Evolutionary conservation across 2,888 invertebrate species (phyloP), one percentile per base, ranked within the genome.

Genomic region (Hermodice carunculata): DNA sequence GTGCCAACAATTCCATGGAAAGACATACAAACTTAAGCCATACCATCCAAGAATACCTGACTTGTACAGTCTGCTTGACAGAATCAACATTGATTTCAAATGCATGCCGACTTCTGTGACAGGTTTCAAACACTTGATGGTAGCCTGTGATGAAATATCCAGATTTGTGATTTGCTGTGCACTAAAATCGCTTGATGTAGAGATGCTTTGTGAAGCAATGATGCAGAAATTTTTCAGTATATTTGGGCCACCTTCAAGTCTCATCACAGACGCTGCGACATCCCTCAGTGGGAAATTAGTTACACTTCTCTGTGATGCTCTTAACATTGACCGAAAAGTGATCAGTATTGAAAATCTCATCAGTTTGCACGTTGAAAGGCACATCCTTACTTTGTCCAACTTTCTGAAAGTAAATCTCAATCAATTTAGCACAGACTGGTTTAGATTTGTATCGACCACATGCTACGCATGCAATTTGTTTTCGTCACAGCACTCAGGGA

Each of bases 51-150:
- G 53, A 11, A 53, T 53, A 22, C 32, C 34, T 11, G 22, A 22
- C 32, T 3, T 3, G n/a, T 53, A 28, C 24, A n/a, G 34, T n/a
- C 53, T 37, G 3, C 34, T 53, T 53, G 5, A 32, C 3, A 53
- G 34, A 19, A 32, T 53, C 19, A 19, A 17, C 34, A n/a, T 53
- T n/a, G 53, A 53, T 19, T 53, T 53, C 19, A 53, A 53, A n/a
- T 22, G 17, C n/a, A 53, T 53, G 53, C 11, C 17, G 37, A n/a
- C n/a, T n/a, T 37, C 37, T 37, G 17, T 14, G 17, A 17, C 17
- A 17, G 37, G 37, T 11, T 37, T 14, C 37, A 37, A 11, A 14
- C 17, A 17, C 11, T 37, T 37, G 17, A 37, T 37, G 37, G 37
- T 37, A 14, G 17, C 37, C 11, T 14, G 11, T 14, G 11, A 17